Conservation (phyloP, 2,797 vertebrate genomes). For the Mionectes olivaceus region DNA sequence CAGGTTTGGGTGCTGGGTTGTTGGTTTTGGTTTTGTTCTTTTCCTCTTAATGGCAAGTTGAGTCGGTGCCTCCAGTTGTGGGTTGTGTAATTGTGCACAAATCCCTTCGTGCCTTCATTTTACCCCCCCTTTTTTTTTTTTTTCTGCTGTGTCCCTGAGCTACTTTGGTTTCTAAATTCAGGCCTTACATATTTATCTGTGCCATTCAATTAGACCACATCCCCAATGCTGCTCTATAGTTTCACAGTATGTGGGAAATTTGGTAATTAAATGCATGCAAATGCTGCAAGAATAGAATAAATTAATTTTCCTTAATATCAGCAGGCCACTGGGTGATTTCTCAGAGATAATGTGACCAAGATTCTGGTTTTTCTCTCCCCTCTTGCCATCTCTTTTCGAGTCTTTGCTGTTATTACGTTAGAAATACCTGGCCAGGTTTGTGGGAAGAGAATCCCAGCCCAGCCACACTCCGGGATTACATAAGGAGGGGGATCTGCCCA, state of each 20-base stretch:
- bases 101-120: neutral
- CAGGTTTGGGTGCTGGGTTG: rapidly evolving
- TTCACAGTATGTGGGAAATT: conserved; percentile 63
- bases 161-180: conserved; percentile 70
- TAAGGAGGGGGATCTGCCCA: neutral
- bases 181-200: conserved; percentile 67
- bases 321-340: neutral
- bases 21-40: neutral
- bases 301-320: conserved; percentile 46
- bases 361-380: neutral
- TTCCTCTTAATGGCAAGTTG: neutral
- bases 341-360: neutral
- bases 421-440: neutral
- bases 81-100: neutral
- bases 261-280: conserved; percentile 66
- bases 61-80: neutral
- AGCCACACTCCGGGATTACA: neutral
- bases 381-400: neutral
- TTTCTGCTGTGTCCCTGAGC: conserved; percentile 59
- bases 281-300: conserved; percentile 59
- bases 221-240: conserved; percentile 35
- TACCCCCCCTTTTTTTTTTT: neutral
- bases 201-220: conserved; percentile 72
- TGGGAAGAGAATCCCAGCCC: neutral
- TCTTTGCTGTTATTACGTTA: neutral